phyloP scores from a whole-genome alignment of 2,888 invertebrate species.

The Adela reaumurella region DNA sequence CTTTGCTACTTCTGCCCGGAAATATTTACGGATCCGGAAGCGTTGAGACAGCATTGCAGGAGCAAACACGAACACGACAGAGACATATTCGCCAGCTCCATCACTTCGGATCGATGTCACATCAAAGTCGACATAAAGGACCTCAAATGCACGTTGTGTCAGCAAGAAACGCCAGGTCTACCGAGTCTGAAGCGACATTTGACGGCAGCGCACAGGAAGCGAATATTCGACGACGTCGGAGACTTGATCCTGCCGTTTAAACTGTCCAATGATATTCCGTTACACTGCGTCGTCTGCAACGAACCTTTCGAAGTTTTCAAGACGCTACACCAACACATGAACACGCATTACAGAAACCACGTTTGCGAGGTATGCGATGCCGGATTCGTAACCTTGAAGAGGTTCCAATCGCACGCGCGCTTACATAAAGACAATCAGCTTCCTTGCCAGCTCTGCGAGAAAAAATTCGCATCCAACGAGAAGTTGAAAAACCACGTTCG shows the following conservation, averaged over 20 bases:
- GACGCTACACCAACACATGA: slow-evolving; percentile 41
- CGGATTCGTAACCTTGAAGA: slow-evolving; percentile 29
- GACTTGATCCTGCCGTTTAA: slow-evolving; percentile 38
- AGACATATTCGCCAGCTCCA: slow-evolving; percentile 18
- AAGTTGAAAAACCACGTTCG: slow-evolving; percentile 32
- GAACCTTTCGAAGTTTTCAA: slow-evolving; percentile 39
- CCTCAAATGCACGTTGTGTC: slow-evolving; percentile 28
- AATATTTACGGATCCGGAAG: slow-evolving; percentile 32
- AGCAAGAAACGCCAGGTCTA: slow-evolving; percentile 17
- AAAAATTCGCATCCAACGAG: slow-evolving; percentile 24
- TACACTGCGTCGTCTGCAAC: slow-evolving; percentile 32
- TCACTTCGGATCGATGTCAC: slow-evolving; percentile 15
- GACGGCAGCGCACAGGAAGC: slow-evolving; percentile 26
- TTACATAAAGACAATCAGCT: slow-evolving; percentile 25
- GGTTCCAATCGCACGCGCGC: slow-evolving; percentile 29
- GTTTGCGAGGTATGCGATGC: slow-evolving; percentile 37
- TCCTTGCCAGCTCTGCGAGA: slow-evolving; percentile 31
- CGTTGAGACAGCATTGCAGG: slow-evolving; percentile 33
- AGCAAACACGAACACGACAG: slow-evolving; percentile 37
- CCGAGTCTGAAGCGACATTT: slow-evolving; percentile 30
- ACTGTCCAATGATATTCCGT: slow-evolving; percentile 19
- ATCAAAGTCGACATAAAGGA: slow-evolving; percentile 41
- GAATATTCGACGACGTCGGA: slow-evolving; percentile 21
- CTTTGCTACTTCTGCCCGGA: slow-evolving; percentile 46
- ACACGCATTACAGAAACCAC: slow-evolving; percentile 36